phyloP scores from a whole-genome alignment of 2,888 invertebrate species.

The Nycteola revayana region DNA sequence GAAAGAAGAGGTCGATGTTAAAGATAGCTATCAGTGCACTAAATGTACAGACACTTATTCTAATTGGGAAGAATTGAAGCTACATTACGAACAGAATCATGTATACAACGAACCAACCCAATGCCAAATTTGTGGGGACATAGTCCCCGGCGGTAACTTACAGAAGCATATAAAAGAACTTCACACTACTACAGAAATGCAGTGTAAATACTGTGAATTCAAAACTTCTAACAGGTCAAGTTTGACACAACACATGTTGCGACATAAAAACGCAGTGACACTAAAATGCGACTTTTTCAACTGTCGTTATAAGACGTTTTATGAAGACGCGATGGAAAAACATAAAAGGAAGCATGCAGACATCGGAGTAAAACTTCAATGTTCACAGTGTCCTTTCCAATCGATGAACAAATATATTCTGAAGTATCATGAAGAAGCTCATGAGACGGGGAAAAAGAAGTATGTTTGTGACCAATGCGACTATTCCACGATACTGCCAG shows the following conservation, averaged over 20 bases:
- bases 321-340: slow-evolving; percentile 65
- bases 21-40: slow-evolving; percentile 58
- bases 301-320: slow-evolving; percentile 66
- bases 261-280: slow-evolving; percentile 66
- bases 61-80: slow-evolving; percentile 54
- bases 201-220: slow-evolving; percentile 66
- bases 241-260: slow-evolving; percentile 65
- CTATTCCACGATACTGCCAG: slow-evolving; percentile 68
- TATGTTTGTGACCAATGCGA: slow-evolving; percentile 70
- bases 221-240: slow-evolving; percentile 55
- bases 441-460: slow-evolving; percentile 62
- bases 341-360: slow-evolving; percentile 62
- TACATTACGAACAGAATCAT: slow-evolving; percentile 62
- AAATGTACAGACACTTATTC: slow-evolving; percentile 57
- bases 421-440: slow-evolving; percentile 70
- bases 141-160: slow-evolving; percentile 51
- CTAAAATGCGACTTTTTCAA: slow-evolving; percentile 55
- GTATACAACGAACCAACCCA: slow-evolving; percentile 52
- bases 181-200: slow-evolving; percentile 45
- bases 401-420: slow-evolving; percentile 73
- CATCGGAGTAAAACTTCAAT: slow-evolving; percentile 64
- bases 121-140: slow-evolving; percentile 66
- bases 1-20: slow-evolving; percentile 52
- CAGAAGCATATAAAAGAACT: slow-evolving; percentile 59
- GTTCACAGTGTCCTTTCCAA: slow-evolving; percentile 66